phyloP scores from a whole-genome alignment of 2,113 vertebrate species.

The Okapia johnstoni region DNA sequence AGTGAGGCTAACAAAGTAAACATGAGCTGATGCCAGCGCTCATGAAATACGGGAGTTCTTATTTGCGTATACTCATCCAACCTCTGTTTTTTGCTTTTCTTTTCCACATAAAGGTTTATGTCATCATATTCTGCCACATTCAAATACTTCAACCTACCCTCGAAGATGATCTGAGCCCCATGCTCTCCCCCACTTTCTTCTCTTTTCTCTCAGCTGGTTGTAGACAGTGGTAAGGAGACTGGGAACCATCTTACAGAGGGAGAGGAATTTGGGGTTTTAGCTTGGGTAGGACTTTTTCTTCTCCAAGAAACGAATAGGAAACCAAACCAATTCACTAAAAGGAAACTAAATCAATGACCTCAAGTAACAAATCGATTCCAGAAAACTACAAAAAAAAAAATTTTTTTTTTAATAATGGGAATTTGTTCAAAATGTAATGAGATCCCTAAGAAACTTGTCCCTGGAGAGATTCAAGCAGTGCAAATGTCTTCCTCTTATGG shows the following conservation, averaged over 20 bases:
- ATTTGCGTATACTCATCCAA: background rate
- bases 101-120: background rate
- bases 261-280: background rate
- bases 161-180: background rate
- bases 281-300: background rate
- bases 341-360: background rate
- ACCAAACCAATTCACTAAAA: background rate
- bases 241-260: background rate
- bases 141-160: background rate
- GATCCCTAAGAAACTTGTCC: background rate
- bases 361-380: background rate
- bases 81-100: background rate
- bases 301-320: background rate
- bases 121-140: background rate
- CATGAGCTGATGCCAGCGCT: background rate
- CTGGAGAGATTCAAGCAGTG: background rate
- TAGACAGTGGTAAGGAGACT: background rate
- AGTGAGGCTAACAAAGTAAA: background rate
- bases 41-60: background rate
- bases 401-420: background rate
- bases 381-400: background rate
- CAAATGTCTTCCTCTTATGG: background rate
- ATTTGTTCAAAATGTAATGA: slow-evolving; percentile 9
- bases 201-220: background rate
- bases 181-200: background rate